Conservation (phyloP, 1,140 invertebrate genomes). For the Gonioctena quinquepunctata region DNA sequence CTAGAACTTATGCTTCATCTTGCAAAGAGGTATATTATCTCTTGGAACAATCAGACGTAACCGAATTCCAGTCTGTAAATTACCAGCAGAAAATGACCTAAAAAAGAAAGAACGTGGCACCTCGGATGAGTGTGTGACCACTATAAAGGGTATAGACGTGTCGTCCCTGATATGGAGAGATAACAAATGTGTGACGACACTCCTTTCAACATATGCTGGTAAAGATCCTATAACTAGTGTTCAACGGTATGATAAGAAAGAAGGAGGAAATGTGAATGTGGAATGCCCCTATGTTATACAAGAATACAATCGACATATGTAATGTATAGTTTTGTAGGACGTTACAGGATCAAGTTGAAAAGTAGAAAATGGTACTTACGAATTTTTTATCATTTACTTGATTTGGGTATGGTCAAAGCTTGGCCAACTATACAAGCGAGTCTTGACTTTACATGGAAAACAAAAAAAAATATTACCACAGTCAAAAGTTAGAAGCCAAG, state of each 20-base stretch:
- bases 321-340: slow-evolving; percentile 54
- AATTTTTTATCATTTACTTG: slow-evolving; percentile 43
- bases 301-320: slow-evolving; percentile 51
- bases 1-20: slow-evolving; percentile 28
- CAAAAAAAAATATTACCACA: slow-evolving; percentile 27
- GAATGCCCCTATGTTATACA: slow-evolving; percentile 14
- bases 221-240: background rate
- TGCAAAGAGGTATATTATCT: slow-evolving; percentile 28
- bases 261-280: slow-evolving; percentile 16
- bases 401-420: slow-evolving; percentile 39
- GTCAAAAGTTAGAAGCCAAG: background rate
- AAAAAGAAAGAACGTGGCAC: slow-evolving; percentile 23
- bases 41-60: slow-evolving; percentile 30
- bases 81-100: slow-evolving; percentile 24
- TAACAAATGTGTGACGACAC: background rate
- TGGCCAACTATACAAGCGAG: slow-evolving; percentile 30
- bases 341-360: slow-evolving; percentile 54
- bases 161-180: slow-evolving; percentile 15
- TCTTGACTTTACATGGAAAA: slow-evolving; percentile 53
- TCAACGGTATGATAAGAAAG: slow-evolving; percentile 19
- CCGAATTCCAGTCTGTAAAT: slow-evolving; percentile 26
- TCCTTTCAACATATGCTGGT: slow-evolving; percentile 7
- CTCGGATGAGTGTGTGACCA: slow-evolving; percentile 11
- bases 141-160: background rate
- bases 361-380: slow-evolving; percentile 54